Evolutionary conservation across 2,113 vertebrate species (phyloP), one percentile per base, ranked within the genome.

Genomic region (Oxyura jamaicensis): DNA sequence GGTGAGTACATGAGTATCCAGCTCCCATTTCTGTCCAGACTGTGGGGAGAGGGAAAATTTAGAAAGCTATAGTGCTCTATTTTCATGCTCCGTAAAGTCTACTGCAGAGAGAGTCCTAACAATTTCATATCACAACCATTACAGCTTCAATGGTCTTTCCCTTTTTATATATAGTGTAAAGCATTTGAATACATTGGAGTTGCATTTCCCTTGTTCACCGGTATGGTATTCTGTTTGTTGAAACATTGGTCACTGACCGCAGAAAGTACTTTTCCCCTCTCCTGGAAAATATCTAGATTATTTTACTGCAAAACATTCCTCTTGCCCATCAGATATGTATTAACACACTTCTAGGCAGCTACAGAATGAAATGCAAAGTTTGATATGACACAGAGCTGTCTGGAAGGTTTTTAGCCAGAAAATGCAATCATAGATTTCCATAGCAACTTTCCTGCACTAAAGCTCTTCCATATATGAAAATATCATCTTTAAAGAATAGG

Each of bases 291-390:
- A 92, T 68, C 26, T 12, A 77, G 36, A 33, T 88, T 16, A 91
- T 94, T 95, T 87, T 88, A 85, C 76, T 83, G 71, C 44, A 92
- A 85, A 96, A 80, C 50, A 96, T 77, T 33, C 50, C 50, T 72
- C 42, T 72, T 77, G 65, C 25, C 48, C 72, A 67, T 74, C 81
- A 87, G 80, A 82, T 84, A 69, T 11, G n/a, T 85, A 96, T 56
- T 85, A 95, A 59, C 46, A 81, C 26, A 48, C 15, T 87, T 59
- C 44, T 90, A 94, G 67, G 65, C 60, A n/a, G 52, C 63, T 68
- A 46, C 28, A 42, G 35, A 2, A 5, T 87, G 69, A 94, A 95
- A 91, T 41, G 62, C 62, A 84, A 83, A 86, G 50, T 88, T 48
- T 87, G 59, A 92, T 94, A 88, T 52, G 13, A 80, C 36, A 67